Base-by-base conservation (phyloP, 1,140 invertebrate species). In the Chionoecetes opilio region DNA sequence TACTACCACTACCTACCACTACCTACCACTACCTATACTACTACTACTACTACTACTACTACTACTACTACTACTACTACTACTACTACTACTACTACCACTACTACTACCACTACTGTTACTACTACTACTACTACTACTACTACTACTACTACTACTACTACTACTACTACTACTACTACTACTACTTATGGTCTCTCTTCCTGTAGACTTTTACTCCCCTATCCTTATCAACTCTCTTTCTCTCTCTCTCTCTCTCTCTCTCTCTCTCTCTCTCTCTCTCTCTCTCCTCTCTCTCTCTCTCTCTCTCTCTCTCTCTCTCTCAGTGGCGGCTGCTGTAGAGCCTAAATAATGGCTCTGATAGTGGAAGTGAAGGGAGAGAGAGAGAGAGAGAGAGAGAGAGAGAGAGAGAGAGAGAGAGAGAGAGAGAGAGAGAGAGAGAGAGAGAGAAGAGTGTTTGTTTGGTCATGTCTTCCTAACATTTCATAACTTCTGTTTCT, bases 201-300 rank as follows among this genome's bases (percentile, higher is more conserved):
- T 53, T 53, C 0, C 46, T 53, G 46, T 53, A 53, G 38, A 41
- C 5, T 41, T 41, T 53, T 53, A 14, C 21, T 53, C 21, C 8
- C 46, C 46, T n/a, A 11, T 75, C 63, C n/a, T 26, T n/a, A 75
- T n/a, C 63, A n/a, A 8, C 11, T 91, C 90, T 90, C 35, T 90
- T 38, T 90, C 35, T 90, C 88, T 90, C 35, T 90, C 88, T 90
- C 35, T 90, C 86, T 88, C 32, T 88, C 86, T 88, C 32, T 88
- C 86, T 88, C 32, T 88, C 29, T 88, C 32, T 88, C 86, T 31
- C 26, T 34, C 29, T 88, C 26, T 53, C 46, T 53, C 46, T 53
- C 46, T 53, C 46, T 53, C 46, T 53, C 46, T 53, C 46, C 46
- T 53, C 46, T 53, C 46, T 53, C 46, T 53, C 46, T 53, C 46